These are phyloP conservation scores for Ibidorhyncha struthersii DNA, from an alignment of 2,113 vertebrate genomes.

Conservation along the genomic window DNA sequence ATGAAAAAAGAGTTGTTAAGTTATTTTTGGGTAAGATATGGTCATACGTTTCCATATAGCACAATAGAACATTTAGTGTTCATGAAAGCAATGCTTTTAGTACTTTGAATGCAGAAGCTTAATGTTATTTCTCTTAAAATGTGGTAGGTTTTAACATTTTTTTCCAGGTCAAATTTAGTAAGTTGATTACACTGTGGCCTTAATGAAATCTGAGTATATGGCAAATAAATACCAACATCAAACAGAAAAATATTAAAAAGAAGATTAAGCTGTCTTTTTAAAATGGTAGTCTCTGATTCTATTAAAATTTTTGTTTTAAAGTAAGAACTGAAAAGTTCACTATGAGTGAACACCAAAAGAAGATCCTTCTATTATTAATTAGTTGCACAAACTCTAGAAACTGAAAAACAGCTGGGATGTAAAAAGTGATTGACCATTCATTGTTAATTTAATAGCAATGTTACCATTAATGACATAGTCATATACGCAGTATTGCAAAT, in stretches of 20 bases:
- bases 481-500: neutral
- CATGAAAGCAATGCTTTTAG: neutral
- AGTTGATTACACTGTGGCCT: neutral
- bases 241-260: neutral
- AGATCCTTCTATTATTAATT: neutral
- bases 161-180: neutral
- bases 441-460: neutral
- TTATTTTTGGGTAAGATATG: neutral
- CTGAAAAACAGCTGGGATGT: neutral
- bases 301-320: neutral
- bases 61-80: neutral
- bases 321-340: neutral
- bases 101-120: neutral
- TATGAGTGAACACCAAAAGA: neutral
- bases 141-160: neutral
- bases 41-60: neutral
- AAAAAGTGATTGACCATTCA: neutral
- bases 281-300: neutral
- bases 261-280: neutral
- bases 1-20: neutral
- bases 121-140: neutral
- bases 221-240: neutral
- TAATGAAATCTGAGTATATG: constrained; percentile 7
- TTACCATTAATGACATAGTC: neutral
- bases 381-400: neutral